Base-by-base conservation (phyloP, 2,888 invertebrate species). In the Dolomedes plantarius region DNA sequence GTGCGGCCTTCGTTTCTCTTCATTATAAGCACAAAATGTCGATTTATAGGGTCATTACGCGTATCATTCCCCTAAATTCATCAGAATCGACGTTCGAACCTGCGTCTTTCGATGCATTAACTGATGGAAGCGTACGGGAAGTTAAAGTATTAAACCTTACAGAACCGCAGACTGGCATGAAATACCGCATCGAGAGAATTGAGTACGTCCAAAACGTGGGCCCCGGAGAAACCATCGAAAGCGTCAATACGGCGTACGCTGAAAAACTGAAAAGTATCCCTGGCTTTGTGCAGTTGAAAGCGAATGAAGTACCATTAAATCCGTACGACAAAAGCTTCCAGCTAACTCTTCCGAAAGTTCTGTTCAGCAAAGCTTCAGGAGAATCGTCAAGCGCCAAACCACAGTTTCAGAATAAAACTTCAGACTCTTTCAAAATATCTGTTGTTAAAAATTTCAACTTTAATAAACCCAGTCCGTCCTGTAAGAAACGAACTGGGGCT, bases 211-310 rank as follows among this genome's bases (percentile, higher is more conserved):
- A 56, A 2, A 19, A 56, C 23, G 56, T 16, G 23, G 23, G 23
- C 3, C 56, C 56, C 11, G 56, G 56, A 5, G 56, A 56, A 56
- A 56, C 23, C 1, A 23, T 56, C 23, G 56, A 56, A 23, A 11
- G 11, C 16, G 23, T 56, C 1, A 56, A 56, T 11, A 2, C 7
- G 23, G 56, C 56, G 3, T 56, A 23, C 56, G 56, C 19, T 23
- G 56, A 56, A 56, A 56, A 56, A 11, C 23, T 56, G 56, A 56
- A 56, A 16, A 56, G 23, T 23, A 56, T 56, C 23, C 56, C 56
- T 5, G 56, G 56, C 3, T 23, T 56, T 56, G 23, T 23, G 23
- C 1, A 23, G 1, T 23, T 56, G 11, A 56, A 56, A 23, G 56
- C 7, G 1, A 16, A 6, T 6, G 56, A 56, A 6, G 23, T 11